phyloP scores from a whole-genome alignment of 2,797 vertebrate species.

The Epinephelus coioides region DNA sequence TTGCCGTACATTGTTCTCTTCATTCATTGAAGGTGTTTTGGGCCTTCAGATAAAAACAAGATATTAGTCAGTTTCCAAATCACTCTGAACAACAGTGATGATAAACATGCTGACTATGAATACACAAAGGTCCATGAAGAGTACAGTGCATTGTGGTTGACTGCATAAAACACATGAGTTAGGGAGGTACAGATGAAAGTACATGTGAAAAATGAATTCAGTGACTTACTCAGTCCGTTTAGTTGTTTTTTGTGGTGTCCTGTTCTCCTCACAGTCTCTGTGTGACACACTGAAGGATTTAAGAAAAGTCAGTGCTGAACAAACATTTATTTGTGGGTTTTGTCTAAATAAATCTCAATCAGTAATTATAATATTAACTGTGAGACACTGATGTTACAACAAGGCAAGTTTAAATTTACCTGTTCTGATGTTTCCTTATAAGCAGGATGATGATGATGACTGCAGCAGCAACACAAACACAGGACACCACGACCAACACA shows the following conservation, averaged over 20 bases:
- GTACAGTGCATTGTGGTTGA: not conserved
- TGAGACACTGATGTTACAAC: not conserved
- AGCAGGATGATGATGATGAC: no score
- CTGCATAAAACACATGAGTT: no score
- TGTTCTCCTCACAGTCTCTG: not conserved
- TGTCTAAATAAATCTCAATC: not conserved
- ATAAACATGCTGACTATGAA: not conserved
- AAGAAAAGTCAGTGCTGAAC: not conserved
- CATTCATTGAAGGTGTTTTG: not conserved
- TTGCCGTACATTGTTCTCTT: accelerated
- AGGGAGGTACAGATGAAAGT: no score
- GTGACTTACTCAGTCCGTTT: not conserved
- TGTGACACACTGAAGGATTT: not conserved
- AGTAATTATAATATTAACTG: not conserved
- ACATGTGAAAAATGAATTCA: no score
- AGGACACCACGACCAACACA: no score
- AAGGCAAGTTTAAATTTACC: not conserved
- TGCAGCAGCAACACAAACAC: no score
- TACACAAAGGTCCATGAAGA: not conserved
- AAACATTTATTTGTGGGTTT: not conserved
- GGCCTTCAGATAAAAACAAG: not conserved
- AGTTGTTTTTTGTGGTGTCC: not conserved
- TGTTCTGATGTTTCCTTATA: not conserved
- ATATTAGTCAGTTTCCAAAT: not conserved
- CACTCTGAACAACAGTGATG: no score